Evolutionary conservation across 2,888 invertebrate genomes (phyloP), one percentile per base, ranked within the genome.

Genomic region (Hyalella azteca): DNA sequence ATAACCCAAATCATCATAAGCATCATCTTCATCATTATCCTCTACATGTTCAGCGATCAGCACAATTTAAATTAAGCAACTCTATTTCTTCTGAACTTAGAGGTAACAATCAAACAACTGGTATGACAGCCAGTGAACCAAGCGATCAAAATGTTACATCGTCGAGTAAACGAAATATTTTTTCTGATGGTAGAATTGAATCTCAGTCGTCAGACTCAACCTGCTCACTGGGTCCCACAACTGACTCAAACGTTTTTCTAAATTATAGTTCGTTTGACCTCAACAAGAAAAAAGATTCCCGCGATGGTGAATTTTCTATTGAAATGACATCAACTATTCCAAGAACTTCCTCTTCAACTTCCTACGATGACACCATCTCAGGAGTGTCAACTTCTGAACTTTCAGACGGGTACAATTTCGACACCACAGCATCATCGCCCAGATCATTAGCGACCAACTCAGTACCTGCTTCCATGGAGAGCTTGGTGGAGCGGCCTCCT

Each of bases 1-100:
- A 41, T 3, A 75, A 75, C 45, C 75, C 40, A 13, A 29, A 26
- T 13, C 75, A 75, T 22, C 75, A 75, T 39, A 48, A 75, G 26
- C 75, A 75, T 75, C 75, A 45, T n/a, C 45, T 75, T 26, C 75
- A 75, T 39, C 75, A 75, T 45, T 75, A 75, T 22, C 75, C 75
- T 22, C 45, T 75, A 11, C 75, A 75, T 45, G 75, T 39, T 26
- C 39, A 39, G 22, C 19, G 45, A 36, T 48, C 39, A 66, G 66
- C 66, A 13, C 22, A 66, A 36, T 39, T 15, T 66, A 66, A 36
- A 66, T 39, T 66, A 66, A 66, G 66, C 36, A 66, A 66, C 36
- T 66, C 66, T 5, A n/a, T 36, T 39, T 66, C 66, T 9, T 11
- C 36, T 13, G 66, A 66, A 15, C 0, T 66, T 11, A 66, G 66